phyloP scores from a whole-genome alignment of 92 coral and sea anemone genomes.

The Palythoa heliodiscus region DNA sequence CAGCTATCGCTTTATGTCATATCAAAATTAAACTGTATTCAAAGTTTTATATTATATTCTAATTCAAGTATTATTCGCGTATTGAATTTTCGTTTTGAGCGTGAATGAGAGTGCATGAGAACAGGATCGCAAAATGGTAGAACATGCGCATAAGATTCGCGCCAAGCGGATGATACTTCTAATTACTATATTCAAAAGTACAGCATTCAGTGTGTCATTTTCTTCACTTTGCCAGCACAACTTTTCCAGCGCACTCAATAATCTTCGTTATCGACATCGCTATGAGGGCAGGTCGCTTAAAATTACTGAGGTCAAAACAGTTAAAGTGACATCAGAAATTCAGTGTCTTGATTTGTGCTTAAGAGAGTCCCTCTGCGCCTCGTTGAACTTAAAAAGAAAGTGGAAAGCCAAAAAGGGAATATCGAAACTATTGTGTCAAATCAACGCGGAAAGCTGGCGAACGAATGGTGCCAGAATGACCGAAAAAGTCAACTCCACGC shows the following conservation, averaged over 20 bases:
- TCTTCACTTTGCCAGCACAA: neutral
- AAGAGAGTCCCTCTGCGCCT: conserved; percentile 27
- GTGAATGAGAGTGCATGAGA: neutral
- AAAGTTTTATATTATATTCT: too few relatives aligned
- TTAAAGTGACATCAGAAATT: neutral
- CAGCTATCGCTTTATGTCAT: too few relatives aligned
- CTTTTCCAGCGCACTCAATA: neutral
- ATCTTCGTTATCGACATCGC: conserved; percentile 4
- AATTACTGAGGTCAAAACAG: neutral
- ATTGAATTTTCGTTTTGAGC: too few relatives aligned
- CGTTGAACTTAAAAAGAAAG: conserved; percentile 3
- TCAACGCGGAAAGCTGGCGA: neutral
- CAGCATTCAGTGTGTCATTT: neutral
- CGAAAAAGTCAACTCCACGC: neutral
- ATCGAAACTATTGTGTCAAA: neutral
- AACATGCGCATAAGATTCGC: neutral
- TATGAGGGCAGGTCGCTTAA: neutral
- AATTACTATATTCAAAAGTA: neutral
- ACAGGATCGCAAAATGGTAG: neutral
- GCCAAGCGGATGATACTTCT: neutral
- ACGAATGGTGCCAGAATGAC: neutral
- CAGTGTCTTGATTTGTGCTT: conserved; percentile 30
- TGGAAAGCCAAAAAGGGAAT: neutral
- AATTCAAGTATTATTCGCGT: too few relatives aligned
- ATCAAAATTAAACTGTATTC: too few relatives aligned